These are phyloP conservation scores for Crenichthys baileyi DNA, from an alignment of 2,797 vertebrate species.

Conservation along the genomic window DNA sequence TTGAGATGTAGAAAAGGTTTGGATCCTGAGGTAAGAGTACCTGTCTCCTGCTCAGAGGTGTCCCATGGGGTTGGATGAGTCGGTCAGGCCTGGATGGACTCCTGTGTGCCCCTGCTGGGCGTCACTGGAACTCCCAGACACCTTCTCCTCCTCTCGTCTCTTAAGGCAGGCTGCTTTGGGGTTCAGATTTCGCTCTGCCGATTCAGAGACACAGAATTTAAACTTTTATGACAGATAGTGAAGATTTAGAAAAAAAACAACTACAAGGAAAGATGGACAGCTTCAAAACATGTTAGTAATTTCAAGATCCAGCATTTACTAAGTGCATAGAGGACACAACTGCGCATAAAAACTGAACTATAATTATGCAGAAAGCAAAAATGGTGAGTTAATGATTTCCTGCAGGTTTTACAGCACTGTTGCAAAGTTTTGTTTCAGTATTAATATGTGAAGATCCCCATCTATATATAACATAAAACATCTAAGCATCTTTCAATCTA, in stretches of 20 bases:
- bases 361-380: slow-evolving; percentile 6
- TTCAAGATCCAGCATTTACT: slow-evolving; percentile 1
- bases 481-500: neutral
- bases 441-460: neutral
- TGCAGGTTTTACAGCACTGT: neutral
- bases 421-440: neutral
- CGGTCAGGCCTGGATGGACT: slow-evolving; percentile 91
- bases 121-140: slow-evolving; percentile 91
- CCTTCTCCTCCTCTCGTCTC: slow-evolving; percentile 97
- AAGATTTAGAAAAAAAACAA: neutral
- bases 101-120: slow-evolving; percentile 89
- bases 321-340: neutral
- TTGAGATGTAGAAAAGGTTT: too few species aligned
- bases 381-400: neutral
- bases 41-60: slow-evolving; percentile 92
- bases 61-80: slow-evolving; percentile 97
- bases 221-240: neutral
- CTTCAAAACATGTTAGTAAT: neutral
- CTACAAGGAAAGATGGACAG: too few species aligned
- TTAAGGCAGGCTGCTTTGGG: slow-evolving; percentile 99
- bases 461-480: neutral
- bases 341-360: neutral
- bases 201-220: slow-evolving; percentile 12
- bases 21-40: slow-evolving; percentile 47
- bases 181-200: slow-evolving; percentile 94